Evolutionary conservation across 2,797 vertebrate genomes (phyloP).

Genomic region (Hirundo rustica): DNA sequence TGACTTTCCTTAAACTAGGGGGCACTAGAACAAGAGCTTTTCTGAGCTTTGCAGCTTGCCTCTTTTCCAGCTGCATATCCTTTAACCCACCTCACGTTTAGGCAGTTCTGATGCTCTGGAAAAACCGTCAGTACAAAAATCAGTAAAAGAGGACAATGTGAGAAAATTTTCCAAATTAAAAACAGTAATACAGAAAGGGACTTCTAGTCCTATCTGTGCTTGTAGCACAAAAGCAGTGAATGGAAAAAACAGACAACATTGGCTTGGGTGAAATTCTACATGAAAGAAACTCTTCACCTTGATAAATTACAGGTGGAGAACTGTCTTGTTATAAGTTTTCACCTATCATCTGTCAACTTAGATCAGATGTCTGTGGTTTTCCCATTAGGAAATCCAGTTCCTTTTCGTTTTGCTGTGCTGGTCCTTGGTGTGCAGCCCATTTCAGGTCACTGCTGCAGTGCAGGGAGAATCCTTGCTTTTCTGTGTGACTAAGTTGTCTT

Average conservation of each 20-base stretch:
- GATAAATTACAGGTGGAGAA: neutral
- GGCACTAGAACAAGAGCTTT: neutral
- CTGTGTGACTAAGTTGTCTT: neutral
- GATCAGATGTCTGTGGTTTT: neutral
- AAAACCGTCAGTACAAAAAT: neutral
- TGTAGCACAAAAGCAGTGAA: neutral
- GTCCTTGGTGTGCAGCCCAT: neutral
- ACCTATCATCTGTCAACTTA: neutral
- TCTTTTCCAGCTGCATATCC: neutral
- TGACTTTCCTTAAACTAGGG: neutral
- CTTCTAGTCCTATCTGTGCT: neutral
- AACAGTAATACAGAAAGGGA: neutral
- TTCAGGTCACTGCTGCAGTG: rapidly evolving
- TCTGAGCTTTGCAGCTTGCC: neutral
- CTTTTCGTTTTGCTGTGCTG: neutral
- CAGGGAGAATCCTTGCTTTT: neutral
- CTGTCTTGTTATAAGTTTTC: neutral
- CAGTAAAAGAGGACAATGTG: neutral
- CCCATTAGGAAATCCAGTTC: neutral
- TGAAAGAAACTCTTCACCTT: neutral
- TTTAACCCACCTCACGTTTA: neutral
- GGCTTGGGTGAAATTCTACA: neutral
- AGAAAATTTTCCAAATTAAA: neutral
- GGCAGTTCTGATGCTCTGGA: neutral
- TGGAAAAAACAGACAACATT: neutral